Base-by-base conservation (phyloP, 2,113 vertebrate genomes). In the Microcebus ravelobensis region DNA sequence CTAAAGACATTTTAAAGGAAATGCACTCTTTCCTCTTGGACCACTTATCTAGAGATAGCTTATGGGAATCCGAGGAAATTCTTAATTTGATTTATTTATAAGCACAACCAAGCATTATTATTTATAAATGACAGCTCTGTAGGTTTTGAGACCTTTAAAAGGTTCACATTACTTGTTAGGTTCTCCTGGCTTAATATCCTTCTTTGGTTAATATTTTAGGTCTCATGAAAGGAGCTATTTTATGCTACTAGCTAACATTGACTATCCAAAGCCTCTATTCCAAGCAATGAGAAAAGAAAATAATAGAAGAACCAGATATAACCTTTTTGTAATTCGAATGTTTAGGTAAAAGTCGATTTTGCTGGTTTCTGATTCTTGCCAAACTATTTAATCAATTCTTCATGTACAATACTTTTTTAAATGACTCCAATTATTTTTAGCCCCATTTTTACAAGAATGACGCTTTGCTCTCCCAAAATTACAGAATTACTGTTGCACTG, bases 201-300 rank as follows among this genome's bases (percentile, higher is more conserved):
- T 77, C 59, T 42, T 50, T 74, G 29, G 42, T 23, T 36, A 86
- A 61, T 73, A 79, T 65, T 91, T 87, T 52, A 34, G 39, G 6
- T 57, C 31, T 82, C 45, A 27, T 65, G 31, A 57, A 87, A 81
- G 27, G 6, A 18, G 42, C 6, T 23, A 34, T 48, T 61, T 55
- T 83, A 57, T 57, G 29, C 9, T 65, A 21, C 45, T 82, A 73
- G 57, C 70, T 42, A 82, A 55, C 23, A 63, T 5, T 39, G 31
- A 70, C 18, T 39, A n/a, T n/a, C 31, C 61, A 95, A 93, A 95
- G 52, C 61, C 39, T 77, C 18, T 39, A n/a, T 42, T 25, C 61
- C 94, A 93, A 95, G 52, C 61, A 48, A 61, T 29, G 20, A 82
- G 70, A 83, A 31, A 83, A 65, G 67, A 39, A 83, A 95, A 93